Evolutionary conservation across 2,797 vertebrate genomes (phyloP), one percentile per base, ranked within the genome.

Genomic region (Schizopygopsis malacanthus): DNA sequence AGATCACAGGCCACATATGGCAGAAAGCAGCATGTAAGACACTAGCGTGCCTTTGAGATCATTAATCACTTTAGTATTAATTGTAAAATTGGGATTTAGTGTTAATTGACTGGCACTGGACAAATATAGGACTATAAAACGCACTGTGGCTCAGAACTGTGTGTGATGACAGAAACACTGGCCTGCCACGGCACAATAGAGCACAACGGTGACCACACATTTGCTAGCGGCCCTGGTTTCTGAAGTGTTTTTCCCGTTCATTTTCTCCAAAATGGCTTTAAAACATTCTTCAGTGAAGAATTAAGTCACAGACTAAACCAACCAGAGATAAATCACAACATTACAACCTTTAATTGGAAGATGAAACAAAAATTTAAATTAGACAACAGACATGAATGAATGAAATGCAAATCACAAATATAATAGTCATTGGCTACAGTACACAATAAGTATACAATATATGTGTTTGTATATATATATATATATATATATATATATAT

Each of bases 51-150:
- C 37, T 45, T 56, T 56, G 16, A 84, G 82, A 78, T 33, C 47
- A 41, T 70, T 84, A 78, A 84, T 84, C 7, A 16, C 61, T 78
- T 45, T 45, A 84, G 47, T 56, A 56, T 84, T 84, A 43, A 84
- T 79, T 84, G 16, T 6, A 70, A 70, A 84, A 78, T 20, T 77
- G 6, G 73, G 61, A 69, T 84, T 84, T 77, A 45, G 61, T 77
- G 61, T 54, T 54, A 84, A 84, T 56, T 69, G 37, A 77, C 61
- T 54, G 33, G 45, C 16, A 13, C 61, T 37, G 73, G 7, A 41
- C 25, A 45, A 67, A 41, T 22, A 84, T 15, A 28, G 11, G 63
- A 22, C 3, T 6, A 13, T 37, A 69, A 79, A 84, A 22, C 28
- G 28, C 28, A 52, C 52, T 0, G 6, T 13, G 39, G 39, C 69